Conservation (phyloP, 92 coral and sea anemone genomes). For the Bergia puertoricense region DNA sequence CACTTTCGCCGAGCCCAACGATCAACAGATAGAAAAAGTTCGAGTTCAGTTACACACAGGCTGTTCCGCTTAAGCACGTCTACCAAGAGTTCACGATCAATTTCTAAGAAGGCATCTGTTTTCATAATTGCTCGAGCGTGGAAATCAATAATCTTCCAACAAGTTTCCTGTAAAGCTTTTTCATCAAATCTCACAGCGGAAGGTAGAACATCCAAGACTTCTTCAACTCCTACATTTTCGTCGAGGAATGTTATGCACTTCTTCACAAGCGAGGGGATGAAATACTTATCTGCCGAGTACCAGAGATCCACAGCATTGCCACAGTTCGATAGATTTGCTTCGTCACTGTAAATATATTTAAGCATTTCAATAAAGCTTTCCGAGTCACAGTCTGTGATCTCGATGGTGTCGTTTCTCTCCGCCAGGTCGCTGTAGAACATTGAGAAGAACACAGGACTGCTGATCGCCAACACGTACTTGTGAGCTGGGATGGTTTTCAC, state of each 20-base stretch:
- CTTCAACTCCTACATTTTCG: constrained; percentile 4
- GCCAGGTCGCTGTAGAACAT: constrained; percentile 30
- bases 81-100: not conserved
- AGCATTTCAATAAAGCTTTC: constrained; percentile 19
- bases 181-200: constrained; percentile 1
- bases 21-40: not conserved
- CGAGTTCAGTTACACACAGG: not conserved
- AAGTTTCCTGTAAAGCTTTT: not conserved
- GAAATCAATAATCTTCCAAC: constrained; percentile 29
- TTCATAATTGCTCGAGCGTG: not conserved
- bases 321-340: not conserved
- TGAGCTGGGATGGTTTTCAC: constrained; percentile 31
- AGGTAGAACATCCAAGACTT: constrained; percentile 13
- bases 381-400: constrained; percentile 26
- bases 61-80: not conserved
- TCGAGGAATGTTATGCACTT: constrained; percentile 7
- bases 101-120: constrained; percentile 14
- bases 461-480: constrained; percentile 28
- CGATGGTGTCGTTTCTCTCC: constrained; percentile 17
- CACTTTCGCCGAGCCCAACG: constrained; percentile 10
- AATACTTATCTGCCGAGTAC: constrained; percentile 5
- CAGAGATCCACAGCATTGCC: not conserved
- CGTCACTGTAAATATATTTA: constrained; percentile 22
- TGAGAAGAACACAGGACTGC: constrained; percentile 33
- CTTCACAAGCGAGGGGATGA: constrained; percentile 23